Conservation (phyloP, 2,797 vertebrate genomes). For the Malacoctenus gilli region DNA sequence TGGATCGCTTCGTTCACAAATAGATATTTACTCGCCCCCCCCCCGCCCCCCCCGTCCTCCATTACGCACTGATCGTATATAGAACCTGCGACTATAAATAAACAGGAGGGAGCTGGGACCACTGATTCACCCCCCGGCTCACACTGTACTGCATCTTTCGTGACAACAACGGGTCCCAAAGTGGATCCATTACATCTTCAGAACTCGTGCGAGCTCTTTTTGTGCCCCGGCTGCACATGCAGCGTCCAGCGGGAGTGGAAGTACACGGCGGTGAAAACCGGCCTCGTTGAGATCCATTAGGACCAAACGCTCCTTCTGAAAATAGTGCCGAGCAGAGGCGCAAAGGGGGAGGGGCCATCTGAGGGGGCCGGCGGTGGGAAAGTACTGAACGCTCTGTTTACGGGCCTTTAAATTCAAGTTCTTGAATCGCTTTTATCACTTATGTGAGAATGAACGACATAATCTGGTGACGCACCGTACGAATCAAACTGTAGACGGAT, state of each 20-base stretch:
- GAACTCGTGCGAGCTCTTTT: conserved; percentile 27
- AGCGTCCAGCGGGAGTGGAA: conserved; percentile 21
- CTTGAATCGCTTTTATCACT: too few relatives aligned
- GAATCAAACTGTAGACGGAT: too few relatives aligned
- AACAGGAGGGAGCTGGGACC: conserved; percentile 19
- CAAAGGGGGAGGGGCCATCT: not conserved
- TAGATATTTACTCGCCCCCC: conserved; percentile 16
- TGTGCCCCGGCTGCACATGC: conserved; percentile 30
- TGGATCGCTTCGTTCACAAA: conserved; percentile 35
- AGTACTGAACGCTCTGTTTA: too few relatives aligned
- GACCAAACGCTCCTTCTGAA: conserved; percentile 31
- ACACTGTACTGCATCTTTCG: conserved; percentile 31
- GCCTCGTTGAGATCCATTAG: conserved; percentile 76
- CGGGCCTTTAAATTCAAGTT: too few relatives aligned
- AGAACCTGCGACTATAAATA: conserved; percentile 35
- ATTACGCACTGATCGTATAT: conserved; percentile 21
- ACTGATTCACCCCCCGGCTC: conserved; percentile 31
- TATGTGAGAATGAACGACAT: too few relatives aligned
- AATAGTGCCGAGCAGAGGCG: conserved; percentile 41
- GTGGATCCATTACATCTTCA: conserved; percentile 46
- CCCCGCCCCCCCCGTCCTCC: not conserved
- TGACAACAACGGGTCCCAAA: conserved; percentile 38
- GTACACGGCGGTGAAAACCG: conserved; percentile 31
- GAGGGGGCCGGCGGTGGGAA: not conserved
- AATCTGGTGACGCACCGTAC: too few relatives aligned